These are phyloP conservation scores for Saturnia pavonia DNA, from an alignment of 2,888 invertebrate genomes.

Conservation along the genomic window DNA sequence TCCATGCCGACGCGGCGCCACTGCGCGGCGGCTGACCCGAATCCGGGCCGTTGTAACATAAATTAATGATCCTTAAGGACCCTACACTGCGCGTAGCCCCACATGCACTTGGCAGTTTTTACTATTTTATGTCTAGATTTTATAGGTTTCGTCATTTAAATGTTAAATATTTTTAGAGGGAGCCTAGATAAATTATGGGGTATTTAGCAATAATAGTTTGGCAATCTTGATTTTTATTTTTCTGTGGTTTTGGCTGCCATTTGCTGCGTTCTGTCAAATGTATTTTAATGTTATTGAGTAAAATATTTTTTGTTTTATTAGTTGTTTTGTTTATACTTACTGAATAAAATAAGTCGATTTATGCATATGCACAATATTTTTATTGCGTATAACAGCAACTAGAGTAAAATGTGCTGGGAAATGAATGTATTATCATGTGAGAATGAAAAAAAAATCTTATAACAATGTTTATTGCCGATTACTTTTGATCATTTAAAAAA, in stretches of 20 bases:
- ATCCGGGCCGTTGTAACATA: no score
- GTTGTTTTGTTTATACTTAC: conserved; percentile 29
- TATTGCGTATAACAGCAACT: conserved; percentile 33
- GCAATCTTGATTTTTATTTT: conserved; percentile 19
- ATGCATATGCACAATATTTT: conserved; percentile 38
- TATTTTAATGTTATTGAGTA: conserved; percentile 75
- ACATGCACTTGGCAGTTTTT: no score
- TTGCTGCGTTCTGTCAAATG: conserved; percentile 75
- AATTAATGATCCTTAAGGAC: no score
- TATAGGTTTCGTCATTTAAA: no score
- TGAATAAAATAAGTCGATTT: conserved; percentile 37
- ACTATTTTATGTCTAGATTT: no score
- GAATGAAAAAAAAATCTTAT: conserved; percentile 41
- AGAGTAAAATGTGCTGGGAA: conserved; percentile 48
- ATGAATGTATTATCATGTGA: conserved; percentile 55
- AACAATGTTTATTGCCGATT: conserved; percentile 31
- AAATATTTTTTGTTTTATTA: conserved; percentile 44
- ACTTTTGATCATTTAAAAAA: conserved; percentile 26
- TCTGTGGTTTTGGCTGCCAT: conserved; percentile 58
- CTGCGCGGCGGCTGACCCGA: no score
- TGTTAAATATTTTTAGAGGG: no score
- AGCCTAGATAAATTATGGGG: not conserved
- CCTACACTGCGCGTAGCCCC: no score
- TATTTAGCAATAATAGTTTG: not conserved
- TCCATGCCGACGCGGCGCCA: no score